phyloP scores from a whole-genome alignment of 2,888 invertebrate genomes.

The Nemurella pictetii region DNA sequence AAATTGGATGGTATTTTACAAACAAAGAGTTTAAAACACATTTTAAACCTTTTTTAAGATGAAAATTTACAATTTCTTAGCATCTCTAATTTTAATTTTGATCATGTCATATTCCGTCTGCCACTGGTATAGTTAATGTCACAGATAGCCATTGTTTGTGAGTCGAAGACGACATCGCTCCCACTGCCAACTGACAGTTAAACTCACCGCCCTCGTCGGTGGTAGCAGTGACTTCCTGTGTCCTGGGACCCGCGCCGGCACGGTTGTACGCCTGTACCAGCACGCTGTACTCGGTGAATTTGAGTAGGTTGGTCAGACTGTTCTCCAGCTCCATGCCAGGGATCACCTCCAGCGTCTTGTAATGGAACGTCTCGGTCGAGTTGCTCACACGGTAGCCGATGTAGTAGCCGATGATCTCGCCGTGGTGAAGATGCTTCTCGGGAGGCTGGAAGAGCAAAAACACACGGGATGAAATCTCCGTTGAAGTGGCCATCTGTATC shows the following conservation, averaged over 20 bases:
- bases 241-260: constrained; percentile 45
- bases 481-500: too few relatives aligned
- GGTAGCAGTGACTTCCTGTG: constrained; percentile 42
- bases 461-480: background rate
- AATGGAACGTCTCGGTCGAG: constrained; percentile 36
- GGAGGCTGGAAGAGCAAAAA: constrained; percentile 49
- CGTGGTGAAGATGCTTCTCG: constrained; percentile 49
- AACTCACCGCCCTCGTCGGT: constrained; percentile 46
- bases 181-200: too few relatives aligned
- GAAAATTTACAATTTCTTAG: too few relatives aligned
- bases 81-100: too few relatives aligned
- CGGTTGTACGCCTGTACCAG: constrained; percentile 46
- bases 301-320: constrained; percentile 53
- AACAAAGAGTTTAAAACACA: too few relatives aligned
- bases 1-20: too few relatives aligned
- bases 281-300: constrained; percentile 54
- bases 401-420: constrained; percentile 52
- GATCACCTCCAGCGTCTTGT: constrained; percentile 35
- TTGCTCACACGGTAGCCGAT: constrained; percentile 49
- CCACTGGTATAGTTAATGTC: too few relatives aligned
- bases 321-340: constrained; percentile 43
- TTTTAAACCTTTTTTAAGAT: too few relatives aligned
- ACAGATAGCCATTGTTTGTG: too few relatives aligned
- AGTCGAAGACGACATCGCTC: too few relatives aligned
- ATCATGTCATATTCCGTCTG: too few relatives aligned